These are phyloP conservation scores for Periparus ater DNA, from an alignment of 2,797 vertebrate species.

Conservation along the genomic window DNA sequence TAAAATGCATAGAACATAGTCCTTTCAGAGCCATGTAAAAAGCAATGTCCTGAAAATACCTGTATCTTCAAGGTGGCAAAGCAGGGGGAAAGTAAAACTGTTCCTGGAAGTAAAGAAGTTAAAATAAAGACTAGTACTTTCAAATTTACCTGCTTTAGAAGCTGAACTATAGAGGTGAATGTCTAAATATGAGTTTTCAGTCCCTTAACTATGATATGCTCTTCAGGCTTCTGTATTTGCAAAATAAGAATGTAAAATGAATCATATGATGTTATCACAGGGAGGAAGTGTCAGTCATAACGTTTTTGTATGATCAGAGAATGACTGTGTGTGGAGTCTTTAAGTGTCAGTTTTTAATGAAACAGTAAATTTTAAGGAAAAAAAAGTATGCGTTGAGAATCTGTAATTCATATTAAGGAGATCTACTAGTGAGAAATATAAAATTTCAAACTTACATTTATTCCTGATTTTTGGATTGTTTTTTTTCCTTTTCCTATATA, in stretches of 20 bases:
- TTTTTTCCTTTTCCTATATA: constrained; percentile 55
- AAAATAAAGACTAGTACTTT: neutral
- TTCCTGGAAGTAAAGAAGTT: neutral
- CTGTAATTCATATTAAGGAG: neutral
- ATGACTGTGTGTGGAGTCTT: neutral
- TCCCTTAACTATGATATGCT: neutral
- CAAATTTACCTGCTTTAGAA: neutral
- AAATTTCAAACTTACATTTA: neutral
- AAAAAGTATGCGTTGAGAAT: neutral
- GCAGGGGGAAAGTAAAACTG: neutral
- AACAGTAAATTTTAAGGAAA: neutral
- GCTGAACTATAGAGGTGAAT: neutral
- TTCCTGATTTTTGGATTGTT: constrained; percentile 11
- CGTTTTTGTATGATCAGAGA: neutral
- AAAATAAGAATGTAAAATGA: neutral
- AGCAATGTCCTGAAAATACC: neutral
- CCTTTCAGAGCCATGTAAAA: neutral
- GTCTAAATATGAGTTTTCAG: neutral
- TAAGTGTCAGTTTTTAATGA: neutral
- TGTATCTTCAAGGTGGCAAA: neutral
- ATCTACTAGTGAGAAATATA: neutral
- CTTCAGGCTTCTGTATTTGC: neutral
- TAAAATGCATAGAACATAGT: neutral
- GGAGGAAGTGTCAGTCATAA: neutral
- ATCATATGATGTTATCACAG: neutral